phyloP scores from a whole-genome alignment of 92 coral and sea anemone genomes.

The Epizoanthus illoricatus region DNA sequence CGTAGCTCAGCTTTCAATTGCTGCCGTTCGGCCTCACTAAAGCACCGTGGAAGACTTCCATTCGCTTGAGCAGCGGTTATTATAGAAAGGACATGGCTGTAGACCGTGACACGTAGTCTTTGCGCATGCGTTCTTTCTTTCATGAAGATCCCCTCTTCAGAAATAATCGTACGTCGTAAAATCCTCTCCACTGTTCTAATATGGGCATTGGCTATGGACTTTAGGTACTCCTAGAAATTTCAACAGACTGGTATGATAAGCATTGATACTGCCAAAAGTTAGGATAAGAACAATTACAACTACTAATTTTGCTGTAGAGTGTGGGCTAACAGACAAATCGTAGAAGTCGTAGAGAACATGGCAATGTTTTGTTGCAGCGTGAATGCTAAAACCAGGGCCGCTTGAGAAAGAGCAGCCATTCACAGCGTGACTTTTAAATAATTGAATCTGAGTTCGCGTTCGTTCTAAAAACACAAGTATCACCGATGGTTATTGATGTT shows the following conservation, averaged over 20 bases:
- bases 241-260: too few species aligned
- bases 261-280: not conserved
- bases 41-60: slow-evolving; percentile 9
- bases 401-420: too few species aligned
- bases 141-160: slow-evolving; percentile 5
- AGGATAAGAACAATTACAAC: not conserved
- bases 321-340: not conserved
- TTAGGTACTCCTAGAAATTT: slow-evolving; percentile 2
- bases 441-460: too few species aligned
- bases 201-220: slow-evolving; percentile 11
- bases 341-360: too few species aligned
- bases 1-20: not conserved
- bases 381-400: too few species aligned
- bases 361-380: too few species aligned
- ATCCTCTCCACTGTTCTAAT: not conserved
- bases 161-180: slow-evolving; percentile 2
- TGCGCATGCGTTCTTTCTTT: slow-evolving; percentile 22
- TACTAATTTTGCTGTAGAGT: not conserved
- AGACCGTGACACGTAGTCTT: slow-evolving; percentile 14
- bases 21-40: not conserved
- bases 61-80: not conserved
- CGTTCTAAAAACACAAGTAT: too few species aligned
- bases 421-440: too few species aligned
- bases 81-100: slow-evolving; percentile 7
- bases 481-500: too few species aligned